phyloP scores from a whole-genome alignment of 23 tunicate genomes.

The Halocynthia roretzi region DNA sequence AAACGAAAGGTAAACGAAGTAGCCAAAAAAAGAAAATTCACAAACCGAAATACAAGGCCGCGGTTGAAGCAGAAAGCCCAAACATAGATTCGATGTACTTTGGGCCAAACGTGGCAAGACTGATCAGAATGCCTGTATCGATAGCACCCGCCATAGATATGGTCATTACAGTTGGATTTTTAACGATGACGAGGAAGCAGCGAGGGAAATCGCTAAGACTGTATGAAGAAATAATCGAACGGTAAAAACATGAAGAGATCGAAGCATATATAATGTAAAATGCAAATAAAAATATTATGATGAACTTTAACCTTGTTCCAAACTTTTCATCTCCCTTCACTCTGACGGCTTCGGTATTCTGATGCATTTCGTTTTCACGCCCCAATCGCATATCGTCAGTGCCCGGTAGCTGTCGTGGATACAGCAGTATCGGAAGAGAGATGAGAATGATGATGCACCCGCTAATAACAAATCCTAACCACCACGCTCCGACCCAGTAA shows the following conservation, averaged over 20 bases:
- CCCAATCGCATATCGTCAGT: conserved; percentile 66
- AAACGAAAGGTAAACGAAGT: neutral
- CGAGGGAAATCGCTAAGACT: conserved; percentile 68
- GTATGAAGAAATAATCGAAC: neutral
- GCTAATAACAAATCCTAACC: conserved; percentile 74
- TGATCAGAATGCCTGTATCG: conserved; percentile 37
- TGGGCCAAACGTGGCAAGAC: conserved; percentile 74
- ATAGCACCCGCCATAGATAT: conserved; percentile 58
- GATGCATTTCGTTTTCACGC: conserved; percentile 64
- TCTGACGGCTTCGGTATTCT: conserved; percentile 36
- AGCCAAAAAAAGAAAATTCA: neutral
- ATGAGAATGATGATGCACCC: conserved; percentile 48
- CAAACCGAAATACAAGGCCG: conserved; percentile 44
- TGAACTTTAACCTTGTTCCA: conserved; percentile 58
- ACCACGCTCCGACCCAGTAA: conserved; percentile 79
- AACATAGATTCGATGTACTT: conserved; percentile 66
- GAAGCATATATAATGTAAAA: neutral
- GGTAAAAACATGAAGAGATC: neutral
- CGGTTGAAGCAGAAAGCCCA: conserved; percentile 40
- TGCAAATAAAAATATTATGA: neutral
- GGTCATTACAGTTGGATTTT: conserved; percentile 45
- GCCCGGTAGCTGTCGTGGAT: conserved; percentile 81
- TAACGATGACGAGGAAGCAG: conserved; percentile 33
- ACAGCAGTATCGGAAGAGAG: conserved; percentile 52
- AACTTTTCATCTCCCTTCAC: conserved; percentile 45